Base-by-base conservation (phyloP, 2,113 vertebrate species). In the Telmatochromis sp. region DNA sequence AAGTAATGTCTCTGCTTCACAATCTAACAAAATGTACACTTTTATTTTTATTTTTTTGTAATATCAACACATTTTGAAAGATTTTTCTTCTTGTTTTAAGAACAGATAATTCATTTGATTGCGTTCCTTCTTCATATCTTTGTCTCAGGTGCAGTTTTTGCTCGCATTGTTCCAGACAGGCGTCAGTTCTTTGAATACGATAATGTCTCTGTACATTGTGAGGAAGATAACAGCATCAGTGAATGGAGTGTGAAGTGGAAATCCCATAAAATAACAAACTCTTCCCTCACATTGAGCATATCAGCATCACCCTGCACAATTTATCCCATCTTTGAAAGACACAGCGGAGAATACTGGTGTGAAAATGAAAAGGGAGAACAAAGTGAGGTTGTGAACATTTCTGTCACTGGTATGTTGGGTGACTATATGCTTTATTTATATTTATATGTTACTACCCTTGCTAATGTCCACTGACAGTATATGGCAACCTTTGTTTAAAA, bases 151-250 rank as follows among this genome's bases (percentile, higher is more conserved):
- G 1, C 60, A 65, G 17, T 65, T 1, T 65, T n/a, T 1, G 17
- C 31, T 35, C 9, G 3, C 60, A 0, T 35, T 65, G 60, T 12
- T 65, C 60, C 60, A 65, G 9, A 35, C 60, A 35, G 0, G 31
- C 0, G 0, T 35, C 60, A 65, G 4, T 35, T 63, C 58, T 63
- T 63, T 63, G 3, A 65, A 65, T 65, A 65, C 0, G 0, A 65
- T 7, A 0, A 6, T 33, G 17, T 85, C 68, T 79, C n/a, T 79
- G 13, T 85, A 17, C 9, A 15, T 5, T 85, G 83, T 37, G 70
- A 12, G 9, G 19, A 6, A 8, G 6, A 14, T 14, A 40, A 0
- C 0, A 4, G 23, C 21, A 15, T 12, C 0, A 0, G 0, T 8
- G 57, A 35, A 17, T 83, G 80, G 89, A 88, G 0, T 1, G 51